Conservation (phyloP, 2,888 invertebrate species). For the Acronicta aceris region DNA sequence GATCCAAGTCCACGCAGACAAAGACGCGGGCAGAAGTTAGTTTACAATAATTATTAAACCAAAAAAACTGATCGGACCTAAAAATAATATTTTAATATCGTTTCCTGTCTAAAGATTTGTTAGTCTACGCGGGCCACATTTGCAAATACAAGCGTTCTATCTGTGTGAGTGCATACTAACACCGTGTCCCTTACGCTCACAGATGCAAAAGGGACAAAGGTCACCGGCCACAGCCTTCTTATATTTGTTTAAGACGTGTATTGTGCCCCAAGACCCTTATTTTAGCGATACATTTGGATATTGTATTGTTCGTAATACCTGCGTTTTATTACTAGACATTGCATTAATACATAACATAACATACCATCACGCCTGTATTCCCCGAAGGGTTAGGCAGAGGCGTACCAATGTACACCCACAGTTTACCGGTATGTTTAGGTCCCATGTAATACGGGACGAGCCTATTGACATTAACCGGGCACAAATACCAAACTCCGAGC, state of each 20-base stretch:
- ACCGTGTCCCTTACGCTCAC: conserved; percentile 85
- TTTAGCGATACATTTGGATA: conserved; percentile 68
- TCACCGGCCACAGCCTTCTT: conserved; percentile 87
- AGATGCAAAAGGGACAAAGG: conserved; percentile 82
- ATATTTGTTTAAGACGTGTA: conserved; percentile 89
- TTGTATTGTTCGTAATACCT: conserved; percentile 63
- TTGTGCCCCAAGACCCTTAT: conserved; percentile 79
- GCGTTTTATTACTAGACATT: conserved; percentile 39
- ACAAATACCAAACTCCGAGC: too few species aligned
- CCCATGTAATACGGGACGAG: too few species aligned
- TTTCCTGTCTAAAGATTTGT: conserved; percentile 38
- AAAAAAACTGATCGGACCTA: neutral
- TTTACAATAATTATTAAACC: neutral
- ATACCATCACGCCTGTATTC: too few species aligned
- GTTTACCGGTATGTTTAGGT: too few species aligned
- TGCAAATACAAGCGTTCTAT: conserved; percentile 81
- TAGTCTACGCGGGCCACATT: conserved; percentile 78
- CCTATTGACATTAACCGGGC: too few species aligned
- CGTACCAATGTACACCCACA: too few species aligned
- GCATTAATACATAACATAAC: neutral
- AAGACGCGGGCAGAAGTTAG: too few species aligned
- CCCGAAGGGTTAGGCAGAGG: too few species aligned
- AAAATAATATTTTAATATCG: neutral
- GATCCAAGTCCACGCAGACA: too few species aligned
- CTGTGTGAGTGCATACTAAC: conserved; percentile 75